Evolutionary conservation across 2,113 vertebrate genomes (phyloP).

Genomic region (Isichthys henryi): DNA sequence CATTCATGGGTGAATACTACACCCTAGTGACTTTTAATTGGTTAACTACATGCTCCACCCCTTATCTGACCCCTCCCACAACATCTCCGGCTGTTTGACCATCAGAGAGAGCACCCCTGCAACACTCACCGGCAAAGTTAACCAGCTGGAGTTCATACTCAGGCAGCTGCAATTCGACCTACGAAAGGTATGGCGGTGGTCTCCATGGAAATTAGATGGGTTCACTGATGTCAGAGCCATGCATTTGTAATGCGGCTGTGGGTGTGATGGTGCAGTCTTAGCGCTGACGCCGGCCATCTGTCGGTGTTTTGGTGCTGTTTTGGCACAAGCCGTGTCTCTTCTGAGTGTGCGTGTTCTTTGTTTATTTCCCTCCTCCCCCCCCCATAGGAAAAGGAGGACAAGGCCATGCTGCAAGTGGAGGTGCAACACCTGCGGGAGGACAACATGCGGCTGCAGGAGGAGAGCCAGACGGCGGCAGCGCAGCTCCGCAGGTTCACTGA

Average conservation of each 20-base stretch:
- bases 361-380: not conserved
- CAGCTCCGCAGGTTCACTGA: conserved; percentile 94
- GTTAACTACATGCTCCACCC: not conserved
- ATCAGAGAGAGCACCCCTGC: conserved; percentile 64
- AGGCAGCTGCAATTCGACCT: conserved; percentile 89
- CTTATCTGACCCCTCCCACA: not conserved
- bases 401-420: conserved; percentile 88
- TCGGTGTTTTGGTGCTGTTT: not conserved
- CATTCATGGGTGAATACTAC: not conserved
- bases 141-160: conserved; percentile 90
- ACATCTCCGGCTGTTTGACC: not conserved
- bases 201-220: not conserved
- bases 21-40: not conserved
- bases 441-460: conserved; percentile 92
- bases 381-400: conserved; percentile 92
- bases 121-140: conserved; percentile 91
- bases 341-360: not conserved
- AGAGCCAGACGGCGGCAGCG: conserved; percentile 84
- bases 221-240: not conserved
- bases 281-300: not conserved
- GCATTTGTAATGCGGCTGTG: not conserved
- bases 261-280: not conserved
- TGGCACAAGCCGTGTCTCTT: not conserved
- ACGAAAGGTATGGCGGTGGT: conserved; percentile 65
- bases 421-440: conserved; percentile 89